These are phyloP conservation scores for Caprella mutica DNA, from an alignment of 2,888 invertebrate species.

Conservation along the genomic window DNA sequence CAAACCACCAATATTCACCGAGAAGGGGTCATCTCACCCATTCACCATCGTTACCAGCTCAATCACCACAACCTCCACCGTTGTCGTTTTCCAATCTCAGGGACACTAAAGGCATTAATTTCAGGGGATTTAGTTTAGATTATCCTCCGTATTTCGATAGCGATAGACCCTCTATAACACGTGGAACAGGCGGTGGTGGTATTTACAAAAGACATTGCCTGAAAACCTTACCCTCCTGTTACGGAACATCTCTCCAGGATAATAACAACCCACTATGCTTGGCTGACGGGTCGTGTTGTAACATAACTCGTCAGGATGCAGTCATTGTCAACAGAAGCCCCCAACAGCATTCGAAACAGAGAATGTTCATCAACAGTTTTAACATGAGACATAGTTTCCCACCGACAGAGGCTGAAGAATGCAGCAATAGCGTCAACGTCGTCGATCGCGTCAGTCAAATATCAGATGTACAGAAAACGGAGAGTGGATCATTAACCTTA, in stretches of 20 bases:
- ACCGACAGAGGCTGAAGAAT: conserved; percentile 8
- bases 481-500: conserved; percentile 30
- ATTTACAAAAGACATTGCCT: conserved; percentile 17
- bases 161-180: conserved; percentile 29
- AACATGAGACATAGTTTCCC: conserved; percentile 30
- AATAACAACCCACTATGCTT: background rate
- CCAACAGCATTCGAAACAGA: conserved; percentile 13
- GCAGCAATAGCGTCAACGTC: background rate
- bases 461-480: conserved; percentile 18
- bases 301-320: conserved; percentile 27
- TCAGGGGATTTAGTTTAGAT: conserved; percentile 23
- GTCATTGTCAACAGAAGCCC: conserved; percentile 10
- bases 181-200: conserved; percentile 18
- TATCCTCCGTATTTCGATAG: conserved; percentile 23
- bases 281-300: background rate
- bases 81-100: conserved; percentile 7
- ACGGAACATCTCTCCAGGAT: background rate
- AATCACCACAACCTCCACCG: conserved; percentile 23
- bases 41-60: conserved; percentile 7
- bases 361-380: conserved; percentile 18
- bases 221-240: conserved; percentile 15
- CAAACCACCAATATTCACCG: background rate
- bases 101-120: conserved; percentile 8
- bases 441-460: background rate
- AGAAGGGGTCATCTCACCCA: background rate